Evolutionary conservation across 2,113 vertebrate species (phyloP), one percentile per base, ranked within the genome.

Genomic region (Cheirogaleus medius): DNA sequence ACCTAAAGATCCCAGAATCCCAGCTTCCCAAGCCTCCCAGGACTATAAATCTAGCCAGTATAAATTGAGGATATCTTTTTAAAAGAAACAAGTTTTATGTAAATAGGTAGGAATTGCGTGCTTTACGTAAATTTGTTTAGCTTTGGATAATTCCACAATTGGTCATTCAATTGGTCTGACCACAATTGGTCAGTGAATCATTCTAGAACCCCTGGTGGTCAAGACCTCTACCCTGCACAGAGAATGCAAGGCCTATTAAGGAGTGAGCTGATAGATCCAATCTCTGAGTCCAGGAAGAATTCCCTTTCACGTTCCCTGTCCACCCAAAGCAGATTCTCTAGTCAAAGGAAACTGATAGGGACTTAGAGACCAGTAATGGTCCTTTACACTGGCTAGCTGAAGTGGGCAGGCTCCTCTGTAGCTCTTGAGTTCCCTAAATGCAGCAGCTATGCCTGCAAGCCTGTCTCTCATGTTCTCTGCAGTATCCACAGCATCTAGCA

Each of bases 81-180:
- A 42, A 92, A 94, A 87, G 6, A 47, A 81, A 92, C 27, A 74
- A 37, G 74, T 66, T 80, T 56, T 76, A 88, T 5, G 10, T 64
- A 81, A 92, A 47, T 83, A 84, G 39, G 2, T 15, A 27, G n/a
- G 42, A 82, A 82, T n/a, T 92, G 21, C 77, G 37, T 92, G 80
- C 68, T 68, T 92, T 56, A 81, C 47, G 29, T 68, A 96, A 74
- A 92, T 92, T 66, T 91, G 54, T 42, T 11, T 87, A 82, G n/a
- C 56, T 95, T 93, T 73, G 86, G 81, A 96, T 87, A 93, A 82
- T 92, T 74, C 71, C 44, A 86, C 64, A 94, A 44, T 85, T 80
- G 63, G 77, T 68, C 69, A 84, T 74, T 95, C n/a, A n/a, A n/a
- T n/a, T n/a, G n/a, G n/a, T n/a, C n/a, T n/a, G n/a, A n/a, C 71